Evolutionary conservation across 2,113 vertebrate genomes (phyloP), one percentile per base, ranked within the genome.

Genomic region (Syngnathus typhle): DNA sequence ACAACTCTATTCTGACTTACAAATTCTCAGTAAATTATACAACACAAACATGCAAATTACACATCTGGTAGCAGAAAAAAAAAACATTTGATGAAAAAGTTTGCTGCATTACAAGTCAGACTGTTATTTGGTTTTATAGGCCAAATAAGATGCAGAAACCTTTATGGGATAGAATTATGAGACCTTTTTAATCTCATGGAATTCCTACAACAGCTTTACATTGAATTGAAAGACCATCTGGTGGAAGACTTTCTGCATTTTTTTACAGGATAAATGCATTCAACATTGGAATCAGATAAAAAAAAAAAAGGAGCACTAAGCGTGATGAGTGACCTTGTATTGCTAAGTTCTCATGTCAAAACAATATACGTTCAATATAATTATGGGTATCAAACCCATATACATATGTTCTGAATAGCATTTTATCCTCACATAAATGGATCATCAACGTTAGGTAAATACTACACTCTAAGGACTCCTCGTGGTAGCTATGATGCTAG

Each of bases 21-120:
- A 89, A 88, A 90, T 85, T 84, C 93, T 94, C 93, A 93, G 93
- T 98, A 96, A 98, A 97, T 62, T 98, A 96, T 96, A 98, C 96
- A 99, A 93, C 95, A 96, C 92, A 95, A 93, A 96, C 96, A 98
- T 98, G 96, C 95, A 98, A 58, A 94, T 93, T 96, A 91, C 92
- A 92, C 91, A 87, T 92, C 92, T 94, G 93, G 92, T 86, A 94
- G 93, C 89, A 84, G 77, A 67, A 70, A 54, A 13, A 27, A 47
- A 49, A 62, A 69, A 23, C 64, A 64, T 52, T 60, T n/a, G 68
- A 74, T 60, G 77, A 68, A 80, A 90, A 89, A 89, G 93, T 91
- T 52, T 91, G 91, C 90, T 88, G 92, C 92, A 88, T 91, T 89
- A 93, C 93, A 88, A 78, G 69, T 89, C 81, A 91, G 91, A 92